Percentiles rank a stretch among this genome's conserved stretches.
phyloP scores from a whole-genome alignment of 2,113 vertebrate genomes.

The Syngnathus scovelli region DNA sequence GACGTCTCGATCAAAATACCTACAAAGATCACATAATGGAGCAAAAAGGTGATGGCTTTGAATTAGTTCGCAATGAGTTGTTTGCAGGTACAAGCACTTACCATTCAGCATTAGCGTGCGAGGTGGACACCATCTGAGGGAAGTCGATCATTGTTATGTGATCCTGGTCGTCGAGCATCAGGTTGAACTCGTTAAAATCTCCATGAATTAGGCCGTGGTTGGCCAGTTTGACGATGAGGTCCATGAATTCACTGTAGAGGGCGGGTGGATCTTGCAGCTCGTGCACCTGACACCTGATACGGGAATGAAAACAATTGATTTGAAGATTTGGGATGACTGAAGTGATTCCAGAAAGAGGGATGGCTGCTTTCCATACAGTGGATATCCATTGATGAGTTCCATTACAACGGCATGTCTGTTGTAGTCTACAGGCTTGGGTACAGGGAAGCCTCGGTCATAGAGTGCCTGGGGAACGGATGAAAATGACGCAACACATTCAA shows the following conservation, averaged over 20 bases:
- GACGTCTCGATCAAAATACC: slow-evolving; percentile 97
- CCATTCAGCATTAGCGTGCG: slow-evolving; percentile 94
- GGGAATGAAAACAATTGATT: slow-evolving; percentile 2
- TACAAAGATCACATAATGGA: slow-evolving; percentile 30
- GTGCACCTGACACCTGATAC: slow-evolving; percentile 82
- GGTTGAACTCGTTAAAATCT: slow-evolving; percentile 98
- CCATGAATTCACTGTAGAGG: slow-evolving; percentile 92
- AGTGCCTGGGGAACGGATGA: slow-evolving; percentile 72
- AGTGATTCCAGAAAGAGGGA: not conserved
- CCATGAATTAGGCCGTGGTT: slow-evolving; percentile 94
- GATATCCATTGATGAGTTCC: slow-evolving; percentile 93
- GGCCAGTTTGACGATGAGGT: slow-evolving; percentile 89
- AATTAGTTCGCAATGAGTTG: not conserved
- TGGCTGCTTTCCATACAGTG: slow-evolving; percentile 78
- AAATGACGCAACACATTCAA: slow-evolving; percentile 8
- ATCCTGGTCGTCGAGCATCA: slow-evolving; percentile 87
- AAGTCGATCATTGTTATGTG: slow-evolving; percentile 95
- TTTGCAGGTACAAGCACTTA: slow-evolving; percentile 43
- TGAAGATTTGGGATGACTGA: not conserved
- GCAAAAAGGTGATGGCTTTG: not conserved
- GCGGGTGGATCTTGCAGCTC: slow-evolving; percentile 82
- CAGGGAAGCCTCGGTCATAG: slow-evolving; percentile 88
- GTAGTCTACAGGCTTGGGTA: slow-evolving; percentile 92
- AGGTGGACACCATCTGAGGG: slow-evolving; percentile 97
- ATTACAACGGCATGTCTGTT: slow-evolving; percentile 94